A percentile compares a stretch with the other conserved stretches of the same genome.
phyloP scores from a whole-genome alignment of 2,888 invertebrate species.

The Apantesis nais region DNA sequence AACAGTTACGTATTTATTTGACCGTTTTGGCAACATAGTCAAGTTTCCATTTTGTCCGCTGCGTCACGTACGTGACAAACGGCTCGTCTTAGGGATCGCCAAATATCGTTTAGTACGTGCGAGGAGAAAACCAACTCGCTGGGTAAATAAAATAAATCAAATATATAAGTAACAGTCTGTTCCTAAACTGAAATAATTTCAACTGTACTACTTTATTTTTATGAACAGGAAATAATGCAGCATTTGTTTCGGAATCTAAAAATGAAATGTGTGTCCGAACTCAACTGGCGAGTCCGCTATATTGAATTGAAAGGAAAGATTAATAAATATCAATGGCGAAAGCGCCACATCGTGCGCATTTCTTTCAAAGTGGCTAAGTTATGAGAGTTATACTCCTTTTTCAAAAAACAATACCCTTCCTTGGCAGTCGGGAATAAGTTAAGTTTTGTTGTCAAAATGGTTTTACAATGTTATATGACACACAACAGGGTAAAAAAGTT shows the following conservation, averaged over 20 bases:
- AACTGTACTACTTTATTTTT: conserved; percentile 60
- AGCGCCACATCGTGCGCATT: conserved; percentile 19
- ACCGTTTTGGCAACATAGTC: conserved; percentile 76
- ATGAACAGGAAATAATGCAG: conserved; percentile 48
- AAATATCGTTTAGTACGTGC: conserved; percentile 86
- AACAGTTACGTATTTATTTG: conserved; percentile 79
- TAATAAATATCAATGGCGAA: conserved; percentile 37
- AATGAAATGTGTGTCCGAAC: conserved; percentile 39
- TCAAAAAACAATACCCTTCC: no score
- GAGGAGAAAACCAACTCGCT: conserved; percentile 79
- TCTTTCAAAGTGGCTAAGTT: background rate
- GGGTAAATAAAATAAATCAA: conserved; percentile 85
- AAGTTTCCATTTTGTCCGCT: conserved; percentile 80
- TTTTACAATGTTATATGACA: background rate
- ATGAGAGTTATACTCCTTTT: conserved; percentile 10
- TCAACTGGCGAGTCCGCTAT: conserved; percentile 29
- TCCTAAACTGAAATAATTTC: conserved; percentile 69
- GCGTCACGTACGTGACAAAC: conserved; percentile 85
- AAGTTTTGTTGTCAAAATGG: background rate
- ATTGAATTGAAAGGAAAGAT: conserved; percentile 27
- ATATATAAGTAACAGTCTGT: conserved; percentile 80
- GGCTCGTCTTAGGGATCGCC: conserved; percentile 84
- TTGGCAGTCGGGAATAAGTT: background rate
- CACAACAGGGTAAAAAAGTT: background rate
- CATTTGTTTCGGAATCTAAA: conserved; percentile 37